These are phyloP conservation scores for Riparia riparia DNA, from an alignment of 2,113 vertebrate species.

Conservation along the genomic window DNA sequence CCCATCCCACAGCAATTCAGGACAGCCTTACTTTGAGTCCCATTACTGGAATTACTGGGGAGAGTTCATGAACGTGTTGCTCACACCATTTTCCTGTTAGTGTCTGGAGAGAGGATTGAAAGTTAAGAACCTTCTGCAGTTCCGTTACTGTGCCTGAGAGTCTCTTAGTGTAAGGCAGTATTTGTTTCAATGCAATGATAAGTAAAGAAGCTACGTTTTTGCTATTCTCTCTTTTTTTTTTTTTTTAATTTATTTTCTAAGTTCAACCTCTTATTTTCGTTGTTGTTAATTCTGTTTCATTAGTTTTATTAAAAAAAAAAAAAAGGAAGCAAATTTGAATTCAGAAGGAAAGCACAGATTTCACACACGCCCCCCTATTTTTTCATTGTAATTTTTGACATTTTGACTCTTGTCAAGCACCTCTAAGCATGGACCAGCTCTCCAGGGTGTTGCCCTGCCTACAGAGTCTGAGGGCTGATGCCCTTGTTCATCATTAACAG, in stretches of 20 bases:
- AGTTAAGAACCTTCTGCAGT: not conserved
- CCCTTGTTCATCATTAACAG: not conserved
- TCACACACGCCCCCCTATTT: fast-evolving
- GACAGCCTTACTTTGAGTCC: not conserved
- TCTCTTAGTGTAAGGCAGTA: not conserved
- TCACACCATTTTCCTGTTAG: not conserved
- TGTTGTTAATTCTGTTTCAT: fast-evolving
- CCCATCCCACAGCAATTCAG: not conserved
- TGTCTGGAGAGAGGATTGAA: not conserved
- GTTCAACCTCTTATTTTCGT: not conserved
- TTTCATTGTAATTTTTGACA: not conserved
- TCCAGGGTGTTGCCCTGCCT: not conserved
- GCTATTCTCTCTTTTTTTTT: not conserved
- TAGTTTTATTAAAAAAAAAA: not conserved
- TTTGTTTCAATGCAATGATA: not conserved
- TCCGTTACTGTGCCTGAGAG: not conserved
- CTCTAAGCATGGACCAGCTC: not conserved
- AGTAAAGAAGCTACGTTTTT: not conserved
- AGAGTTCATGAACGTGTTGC: not conserved
- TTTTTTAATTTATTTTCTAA: not conserved
- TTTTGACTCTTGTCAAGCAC: not conserved
- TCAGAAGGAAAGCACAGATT: not conserved
- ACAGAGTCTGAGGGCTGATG: not conserved
- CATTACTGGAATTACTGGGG: not conserved
- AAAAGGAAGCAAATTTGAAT: not conserved